phyloP scores from a whole-genome alignment of 2,113 vertebrate species.

The Ameiurus melas region DNA sequence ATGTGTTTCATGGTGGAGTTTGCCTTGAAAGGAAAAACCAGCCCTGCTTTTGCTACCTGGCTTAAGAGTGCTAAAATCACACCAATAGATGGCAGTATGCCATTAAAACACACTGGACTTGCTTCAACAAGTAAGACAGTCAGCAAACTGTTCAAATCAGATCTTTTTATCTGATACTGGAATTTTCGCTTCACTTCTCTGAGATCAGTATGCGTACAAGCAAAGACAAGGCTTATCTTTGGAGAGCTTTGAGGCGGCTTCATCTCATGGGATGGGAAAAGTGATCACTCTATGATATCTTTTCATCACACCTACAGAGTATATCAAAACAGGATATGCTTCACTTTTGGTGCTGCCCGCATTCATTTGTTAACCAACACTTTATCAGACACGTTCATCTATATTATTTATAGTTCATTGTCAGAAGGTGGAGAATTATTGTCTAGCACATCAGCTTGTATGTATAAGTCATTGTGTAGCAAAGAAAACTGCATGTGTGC shows the following conservation, averaged over 20 bases:
- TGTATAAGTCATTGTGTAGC: not conserved
- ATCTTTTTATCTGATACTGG: not conserved
- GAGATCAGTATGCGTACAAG: not conserved
- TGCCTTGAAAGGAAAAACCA: not conserved
- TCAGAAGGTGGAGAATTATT: too few relatives aligned
- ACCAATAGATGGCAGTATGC: conserved; percentile 26
- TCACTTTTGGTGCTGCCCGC: not conserved
- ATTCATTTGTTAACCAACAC: not conserved
- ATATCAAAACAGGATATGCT: not conserved
- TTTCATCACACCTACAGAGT: not conserved
- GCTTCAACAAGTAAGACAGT: not conserved
- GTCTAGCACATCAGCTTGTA: not conserved
- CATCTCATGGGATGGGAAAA: not conserved
- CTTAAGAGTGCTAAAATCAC: not conserved
- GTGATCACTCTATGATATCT: not conserved
- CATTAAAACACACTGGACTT: not conserved
- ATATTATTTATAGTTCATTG: not conserved
- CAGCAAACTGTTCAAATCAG: not conserved
- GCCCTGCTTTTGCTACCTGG: not conserved
- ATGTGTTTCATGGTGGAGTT: not conserved
- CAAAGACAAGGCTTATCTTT: not conserved
- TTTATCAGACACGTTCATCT: not conserved
- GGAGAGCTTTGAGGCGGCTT: not conserved
- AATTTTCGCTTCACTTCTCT: not conserved
- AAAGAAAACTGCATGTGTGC: not conserved